A percentile compares a stretch with the other conserved stretches of the same genome.
Evolutionary conservation across 2,888 invertebrate species (phyloP).

Genomic region (Lapara coniferarum): DNA sequence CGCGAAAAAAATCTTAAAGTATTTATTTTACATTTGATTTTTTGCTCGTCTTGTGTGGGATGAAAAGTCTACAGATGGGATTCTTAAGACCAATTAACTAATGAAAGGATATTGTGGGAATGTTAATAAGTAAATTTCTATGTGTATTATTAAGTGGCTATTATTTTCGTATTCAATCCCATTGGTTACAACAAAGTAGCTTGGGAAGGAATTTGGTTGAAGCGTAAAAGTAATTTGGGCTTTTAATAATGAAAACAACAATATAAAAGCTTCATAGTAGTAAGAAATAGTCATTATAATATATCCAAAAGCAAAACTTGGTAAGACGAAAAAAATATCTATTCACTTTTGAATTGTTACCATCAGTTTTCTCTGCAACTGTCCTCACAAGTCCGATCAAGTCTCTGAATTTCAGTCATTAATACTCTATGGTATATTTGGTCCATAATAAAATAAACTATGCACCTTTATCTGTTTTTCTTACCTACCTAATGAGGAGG

Average conservation of each 20-base stretch:
- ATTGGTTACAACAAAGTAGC: too few relatives aligned
- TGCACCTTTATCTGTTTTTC: too few relatives aligned
- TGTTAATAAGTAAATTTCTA: constrained; percentile 24
- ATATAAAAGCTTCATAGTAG: background rate
- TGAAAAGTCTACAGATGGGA: constrained; percentile 62
- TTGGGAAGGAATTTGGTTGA: too few relatives aligned
- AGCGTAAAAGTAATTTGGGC: too few relatives aligned
- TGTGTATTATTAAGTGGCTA: constrained; percentile 7
- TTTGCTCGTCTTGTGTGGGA: constrained; percentile 49
- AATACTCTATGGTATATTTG: background rate
- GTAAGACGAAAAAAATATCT: background rate
- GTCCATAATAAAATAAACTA: too few relatives aligned
- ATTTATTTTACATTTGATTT: constrained; percentile 54
- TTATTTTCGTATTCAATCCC: constrained; percentile 3
- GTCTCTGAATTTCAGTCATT: too few relatives aligned
- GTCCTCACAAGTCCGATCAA: too few relatives aligned
- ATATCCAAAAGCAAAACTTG: background rate
- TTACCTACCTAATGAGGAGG: too few relatives aligned
- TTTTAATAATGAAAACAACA: background rate
- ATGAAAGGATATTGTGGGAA: constrained; percentile 42
- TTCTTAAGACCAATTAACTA: constrained; percentile 57
- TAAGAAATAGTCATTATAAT: background rate
- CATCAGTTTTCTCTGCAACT: background rate
- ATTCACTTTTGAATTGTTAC: background rate
- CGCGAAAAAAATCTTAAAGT: constrained; percentile 61